These are phyloP conservation scores for Drosophila murphyi DNA, from an alignment of 1,140 invertebrate species.

Conservation along the genomic window DNA sequence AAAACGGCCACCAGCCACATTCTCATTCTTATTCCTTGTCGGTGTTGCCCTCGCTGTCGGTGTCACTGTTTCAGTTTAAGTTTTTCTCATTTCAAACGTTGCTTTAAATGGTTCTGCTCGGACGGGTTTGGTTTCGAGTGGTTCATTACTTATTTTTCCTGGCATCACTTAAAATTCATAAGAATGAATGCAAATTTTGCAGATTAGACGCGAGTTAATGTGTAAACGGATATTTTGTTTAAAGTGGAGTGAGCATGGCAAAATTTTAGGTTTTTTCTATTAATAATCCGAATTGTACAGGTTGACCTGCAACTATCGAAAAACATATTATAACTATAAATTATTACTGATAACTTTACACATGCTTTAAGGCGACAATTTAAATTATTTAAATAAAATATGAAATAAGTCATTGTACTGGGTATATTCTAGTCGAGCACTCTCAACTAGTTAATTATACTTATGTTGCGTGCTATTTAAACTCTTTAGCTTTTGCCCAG, in stretches of 20 bases:
- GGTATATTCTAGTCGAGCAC: no score
- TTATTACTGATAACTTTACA: no score
- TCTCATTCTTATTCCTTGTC: conserved; percentile 12
- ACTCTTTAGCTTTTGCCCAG: conserved; percentile 24
- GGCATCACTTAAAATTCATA: conserved; percentile 8
- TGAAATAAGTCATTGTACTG: no score
- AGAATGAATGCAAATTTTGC: conserved; percentile 3
- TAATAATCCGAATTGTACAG: no score
- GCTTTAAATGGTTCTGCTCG: conserved; percentile 23
- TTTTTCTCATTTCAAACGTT: conserved; percentile 12
- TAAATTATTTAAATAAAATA: no score
- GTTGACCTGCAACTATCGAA: no score
- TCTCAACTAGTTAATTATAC: neutral
- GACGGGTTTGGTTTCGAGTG: conserved; percentile 1
- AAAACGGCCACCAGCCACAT: conserved; percentile 31
- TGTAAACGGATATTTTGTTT: neutral
- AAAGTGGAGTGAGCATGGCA: neutral
- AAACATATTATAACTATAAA: no score
- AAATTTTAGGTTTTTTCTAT: no score
- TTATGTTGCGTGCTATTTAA: neutral
- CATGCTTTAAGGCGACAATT: no score
- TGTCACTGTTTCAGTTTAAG: conserved; percentile 11
- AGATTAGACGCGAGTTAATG: conserved; percentile 19
- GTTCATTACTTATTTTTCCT: neutral
- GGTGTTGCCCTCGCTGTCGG: conserved; percentile 7